A percentile compares a stretch with the other conserved stretches of the same genome.
Evolutionary conservation across 2,797 vertebrate species (phyloP).

Genomic region (Varecia variegata): DNA sequence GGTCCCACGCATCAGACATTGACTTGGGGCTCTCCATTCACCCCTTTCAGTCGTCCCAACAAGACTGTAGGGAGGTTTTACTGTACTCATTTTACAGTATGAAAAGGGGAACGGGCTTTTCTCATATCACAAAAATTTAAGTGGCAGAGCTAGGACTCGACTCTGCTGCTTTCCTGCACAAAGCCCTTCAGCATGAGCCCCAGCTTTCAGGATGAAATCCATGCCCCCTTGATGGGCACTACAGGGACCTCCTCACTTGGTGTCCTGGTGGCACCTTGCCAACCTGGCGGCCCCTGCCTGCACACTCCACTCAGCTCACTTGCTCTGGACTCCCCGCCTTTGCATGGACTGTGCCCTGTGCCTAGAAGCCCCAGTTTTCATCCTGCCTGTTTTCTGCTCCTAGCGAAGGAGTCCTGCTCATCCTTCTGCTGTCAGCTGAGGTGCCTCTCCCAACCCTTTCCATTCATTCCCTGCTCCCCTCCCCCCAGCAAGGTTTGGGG

Average conservation of each 20-base stretch:
- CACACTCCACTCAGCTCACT: fast-evolving
- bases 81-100: background rate
- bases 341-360: fast-evolving
- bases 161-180: background rate
- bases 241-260: background rate
- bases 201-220: background rate
- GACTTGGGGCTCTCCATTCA: background rate
- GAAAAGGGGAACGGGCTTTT: background rate
- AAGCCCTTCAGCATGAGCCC: background rate
- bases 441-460: too few relatives aligned
- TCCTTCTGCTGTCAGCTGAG: background rate
- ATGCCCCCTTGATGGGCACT: fast-evolving
- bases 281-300: background rate
- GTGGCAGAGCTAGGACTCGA: background rate
- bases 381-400: background rate
- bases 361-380: background rate
- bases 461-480: background rate
- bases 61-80: background rate
- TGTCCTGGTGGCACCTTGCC: background rate
- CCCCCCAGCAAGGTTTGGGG: too few relatives aligned
- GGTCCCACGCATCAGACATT: background rate
- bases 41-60: background rate
- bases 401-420: background rate
- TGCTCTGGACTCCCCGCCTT: background rate
- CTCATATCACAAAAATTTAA: background rate